Evolutionary conservation across 92 coral and sea anemone species (phyloP).

Genomic region (Zoanthus sansibaricus): DNA sequence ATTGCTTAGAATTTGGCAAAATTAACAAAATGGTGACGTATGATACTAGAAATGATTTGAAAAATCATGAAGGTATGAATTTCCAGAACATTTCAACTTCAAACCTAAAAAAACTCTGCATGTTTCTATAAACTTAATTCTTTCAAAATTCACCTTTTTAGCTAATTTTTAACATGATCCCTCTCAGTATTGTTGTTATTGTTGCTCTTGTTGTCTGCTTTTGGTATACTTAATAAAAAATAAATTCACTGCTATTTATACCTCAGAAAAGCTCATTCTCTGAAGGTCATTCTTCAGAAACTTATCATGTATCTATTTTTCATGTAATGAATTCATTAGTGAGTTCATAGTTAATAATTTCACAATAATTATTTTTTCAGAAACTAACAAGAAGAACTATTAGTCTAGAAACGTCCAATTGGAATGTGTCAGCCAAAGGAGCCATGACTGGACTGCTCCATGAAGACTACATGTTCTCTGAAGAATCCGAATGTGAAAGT

Average conservation of each 20-base stretch:
- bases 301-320: slow-evolving; percentile 2
- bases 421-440: slow-evolving; percentile 46
- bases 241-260: slow-evolving; percentile 4
- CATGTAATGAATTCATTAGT: slow-evolving; percentile 12
- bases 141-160: slow-evolving; percentile 5
- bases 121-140: slow-evolving; percentile 2
- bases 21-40: slow-evolving; percentile 2
- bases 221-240: not conserved
- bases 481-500: slow-evolving; percentile 33
- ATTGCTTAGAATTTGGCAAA: slow-evolving; percentile 10
- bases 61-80: slow-evolving; percentile 6
- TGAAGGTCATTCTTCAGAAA: slow-evolving; percentile 3
- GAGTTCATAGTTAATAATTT: slow-evolving; percentile 4
- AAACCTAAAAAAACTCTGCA: slow-evolving; percentile 10
- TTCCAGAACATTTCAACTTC: slow-evolving; percentile 5
- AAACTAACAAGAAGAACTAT: slow-evolving; percentile 52
- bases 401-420: slow-evolving; percentile 25
- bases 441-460: slow-evolving; percentile 47
- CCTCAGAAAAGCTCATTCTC: slow-evolving; percentile 2
- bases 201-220: not conserved
- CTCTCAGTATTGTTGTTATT: not conserved
- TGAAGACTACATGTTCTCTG: slow-evolving; percentile 55
- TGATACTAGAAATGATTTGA: not conserved
- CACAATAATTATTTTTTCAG: slow-evolving; percentile 25
- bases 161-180: not conserved